These are phyloP conservation scores for Oxyruncus cristatus DNA, from an alignment of 2,113 vertebrate genomes.

Conservation along the genomic window DNA sequence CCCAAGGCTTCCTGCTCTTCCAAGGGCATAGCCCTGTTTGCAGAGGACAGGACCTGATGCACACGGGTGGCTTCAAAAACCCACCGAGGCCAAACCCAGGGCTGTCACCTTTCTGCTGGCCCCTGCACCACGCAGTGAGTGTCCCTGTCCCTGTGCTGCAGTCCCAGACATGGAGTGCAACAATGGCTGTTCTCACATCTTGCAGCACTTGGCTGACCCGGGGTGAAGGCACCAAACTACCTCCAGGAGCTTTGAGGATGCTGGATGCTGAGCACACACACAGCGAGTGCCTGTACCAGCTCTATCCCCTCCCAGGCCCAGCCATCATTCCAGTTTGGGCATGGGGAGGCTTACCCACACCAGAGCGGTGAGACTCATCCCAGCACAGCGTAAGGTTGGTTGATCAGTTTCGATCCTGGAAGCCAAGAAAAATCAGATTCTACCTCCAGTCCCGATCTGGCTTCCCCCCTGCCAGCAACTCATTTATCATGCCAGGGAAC, in stretches of 20 bases:
- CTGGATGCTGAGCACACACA: not conserved
- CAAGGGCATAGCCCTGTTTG: not conserved
- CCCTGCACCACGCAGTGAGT: accelerated
- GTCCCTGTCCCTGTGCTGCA: accelerated
- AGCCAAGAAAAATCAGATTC: not conserved
- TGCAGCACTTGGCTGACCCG: not conserved
- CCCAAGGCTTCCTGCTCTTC: not conserved
- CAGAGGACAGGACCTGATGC: not conserved
- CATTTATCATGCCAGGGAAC: not conserved
- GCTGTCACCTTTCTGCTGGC: not conserved
- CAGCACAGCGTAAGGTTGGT: accelerated
- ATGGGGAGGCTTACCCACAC: not conserved
- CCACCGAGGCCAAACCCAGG: not conserved
- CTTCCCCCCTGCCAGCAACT: not conserved
- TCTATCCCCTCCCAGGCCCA: not conserved
- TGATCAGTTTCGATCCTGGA: not conserved
- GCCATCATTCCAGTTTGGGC: not conserved
- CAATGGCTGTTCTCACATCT: not conserved
- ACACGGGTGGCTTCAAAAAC: not conserved
- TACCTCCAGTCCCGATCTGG: not conserved
- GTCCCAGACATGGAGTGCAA: accelerated
- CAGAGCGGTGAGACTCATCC: not conserved
- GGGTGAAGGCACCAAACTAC: not conserved
- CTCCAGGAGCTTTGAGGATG: not conserved
- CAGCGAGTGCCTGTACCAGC: not conserved